phyloP scores from a whole-genome alignment of 2,113 vertebrate species.

The Macrotis lagotis region DNA sequence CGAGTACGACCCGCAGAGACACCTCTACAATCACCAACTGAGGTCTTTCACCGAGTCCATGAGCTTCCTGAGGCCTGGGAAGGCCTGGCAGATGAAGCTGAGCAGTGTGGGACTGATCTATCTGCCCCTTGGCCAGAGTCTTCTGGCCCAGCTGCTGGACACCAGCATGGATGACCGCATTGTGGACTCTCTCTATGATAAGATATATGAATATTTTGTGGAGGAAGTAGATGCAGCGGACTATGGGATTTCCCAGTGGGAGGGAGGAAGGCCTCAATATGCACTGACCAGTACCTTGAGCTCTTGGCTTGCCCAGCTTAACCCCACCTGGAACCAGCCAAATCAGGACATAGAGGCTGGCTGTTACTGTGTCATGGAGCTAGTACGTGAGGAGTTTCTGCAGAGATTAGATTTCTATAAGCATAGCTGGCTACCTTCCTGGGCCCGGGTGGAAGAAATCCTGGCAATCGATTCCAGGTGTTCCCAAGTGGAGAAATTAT shows the following conservation, averaged over 20 bases:
- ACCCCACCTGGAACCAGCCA: constrained; percentile 93
- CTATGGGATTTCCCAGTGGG: constrained; percentile 93
- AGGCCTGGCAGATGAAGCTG: no score
- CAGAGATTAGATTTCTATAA: constrained; percentile 90
- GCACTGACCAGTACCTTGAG: constrained; percentile 90
- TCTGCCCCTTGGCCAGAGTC: no score
- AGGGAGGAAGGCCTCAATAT: no score
- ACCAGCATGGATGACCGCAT: no score
- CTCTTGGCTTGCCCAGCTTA: constrained; percentile 89
- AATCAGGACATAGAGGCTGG: constrained; percentile 89
- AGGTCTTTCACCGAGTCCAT: no score
- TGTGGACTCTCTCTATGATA: no score
- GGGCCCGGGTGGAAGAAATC: constrained; percentile 88
- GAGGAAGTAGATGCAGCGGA: constrained; percentile 95
- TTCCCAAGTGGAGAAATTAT: constrained; percentile 91
- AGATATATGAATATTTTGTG: constrained; percentile 96
- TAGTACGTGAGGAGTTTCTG: constrained; percentile 91
- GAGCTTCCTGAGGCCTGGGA: no score
- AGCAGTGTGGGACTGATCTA: no score
- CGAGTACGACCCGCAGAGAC: no score
- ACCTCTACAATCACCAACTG: no score
- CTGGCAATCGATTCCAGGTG: constrained; percentile 86
- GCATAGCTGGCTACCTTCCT: constrained; percentile 91
- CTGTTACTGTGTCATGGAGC: constrained; percentile 89
- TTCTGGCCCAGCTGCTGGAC: no score